Conservation (phyloP, 2,113 vertebrate genomes). For the Corythaixoides concolor region DNA sequence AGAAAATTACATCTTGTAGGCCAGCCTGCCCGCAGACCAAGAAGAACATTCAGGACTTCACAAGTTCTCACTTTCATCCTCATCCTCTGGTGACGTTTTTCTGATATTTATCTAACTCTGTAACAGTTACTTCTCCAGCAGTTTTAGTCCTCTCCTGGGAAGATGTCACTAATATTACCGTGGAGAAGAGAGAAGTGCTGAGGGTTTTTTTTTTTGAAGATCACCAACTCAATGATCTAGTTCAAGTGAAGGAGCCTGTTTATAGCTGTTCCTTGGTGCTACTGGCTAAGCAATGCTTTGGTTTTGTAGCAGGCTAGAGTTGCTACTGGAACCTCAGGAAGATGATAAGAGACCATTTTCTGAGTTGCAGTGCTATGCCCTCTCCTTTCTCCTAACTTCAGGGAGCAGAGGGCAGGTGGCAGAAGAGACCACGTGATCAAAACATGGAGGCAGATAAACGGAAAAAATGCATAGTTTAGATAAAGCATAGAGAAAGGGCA, state of each 20-base stretch:
- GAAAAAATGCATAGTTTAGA: neutral
- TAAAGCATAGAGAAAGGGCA: neutral
- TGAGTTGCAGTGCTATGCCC: neutral
- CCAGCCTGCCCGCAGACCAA: neutral
- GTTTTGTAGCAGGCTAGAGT: neutral
- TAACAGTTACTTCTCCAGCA: neutral
- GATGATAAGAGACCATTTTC: neutral
- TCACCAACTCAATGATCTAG: neutral
- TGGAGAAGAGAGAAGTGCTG: neutral
- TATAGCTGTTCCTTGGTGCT: neutral
- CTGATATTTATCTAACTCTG: neutral
- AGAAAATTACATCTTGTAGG: neutral
- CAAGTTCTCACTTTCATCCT: neutral
- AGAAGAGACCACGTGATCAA: neutral
- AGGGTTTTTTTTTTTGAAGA: neutral
- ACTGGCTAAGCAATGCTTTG: neutral
- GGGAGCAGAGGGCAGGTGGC: neutral
- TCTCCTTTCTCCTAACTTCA: neutral
- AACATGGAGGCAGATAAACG: neutral
- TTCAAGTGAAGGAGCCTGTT: neutral
- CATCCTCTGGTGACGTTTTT: neutral
- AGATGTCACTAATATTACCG: neutral
- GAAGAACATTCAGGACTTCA: neutral
- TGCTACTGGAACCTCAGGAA: neutral
- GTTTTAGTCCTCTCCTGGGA: neutral